phyloP scores from a whole-genome alignment of 1,140 invertebrate species.

The Pseudomyrmex pallidus region DNA sequence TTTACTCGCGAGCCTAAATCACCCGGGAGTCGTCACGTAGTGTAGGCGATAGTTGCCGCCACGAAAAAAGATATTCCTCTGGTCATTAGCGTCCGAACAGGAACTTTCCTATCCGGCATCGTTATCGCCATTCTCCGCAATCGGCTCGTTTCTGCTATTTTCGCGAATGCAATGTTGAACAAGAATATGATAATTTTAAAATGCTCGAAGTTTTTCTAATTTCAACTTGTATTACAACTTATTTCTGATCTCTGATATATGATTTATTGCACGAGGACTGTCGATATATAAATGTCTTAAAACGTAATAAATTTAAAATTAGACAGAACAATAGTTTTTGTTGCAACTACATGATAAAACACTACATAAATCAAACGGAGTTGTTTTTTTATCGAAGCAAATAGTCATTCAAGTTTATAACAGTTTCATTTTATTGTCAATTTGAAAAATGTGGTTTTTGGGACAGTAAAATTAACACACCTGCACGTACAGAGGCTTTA shows the following conservation, averaged over 20 bases:
- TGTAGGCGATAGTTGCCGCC: conserved; percentile 50
- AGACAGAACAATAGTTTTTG: no score
- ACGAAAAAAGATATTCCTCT: conserved; percentile 60
- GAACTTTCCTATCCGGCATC: conserved; percentile 64
- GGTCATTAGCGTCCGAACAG: conserved; percentile 69
- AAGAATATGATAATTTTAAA: conserved; percentile 11
- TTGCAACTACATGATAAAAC: no score
- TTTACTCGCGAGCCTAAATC: conserved; percentile 50
- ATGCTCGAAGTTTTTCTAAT: conserved; percentile 1
- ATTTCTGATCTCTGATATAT: background rate
- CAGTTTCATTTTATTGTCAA: background rate
- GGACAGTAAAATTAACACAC: background rate
- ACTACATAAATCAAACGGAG: no score
- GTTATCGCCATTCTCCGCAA: conserved; percentile 62
- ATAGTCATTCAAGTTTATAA: background rate
- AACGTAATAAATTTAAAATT: background rate
- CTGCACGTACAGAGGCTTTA: background rate
- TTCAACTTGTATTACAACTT: conserved; percentile 12
- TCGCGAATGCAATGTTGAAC: conserved; percentile 26
- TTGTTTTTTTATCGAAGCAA: background rate
- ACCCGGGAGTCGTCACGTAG: conserved; percentile 27
- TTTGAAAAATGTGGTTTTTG: conserved; percentile 1
- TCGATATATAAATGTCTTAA: background rate
- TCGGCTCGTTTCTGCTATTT: conserved; percentile 57
- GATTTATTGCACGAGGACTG: background rate